Base-by-base conservation (phyloP, 2,113 vertebrate genomes). In the Falcunculus frontatus region DNA sequence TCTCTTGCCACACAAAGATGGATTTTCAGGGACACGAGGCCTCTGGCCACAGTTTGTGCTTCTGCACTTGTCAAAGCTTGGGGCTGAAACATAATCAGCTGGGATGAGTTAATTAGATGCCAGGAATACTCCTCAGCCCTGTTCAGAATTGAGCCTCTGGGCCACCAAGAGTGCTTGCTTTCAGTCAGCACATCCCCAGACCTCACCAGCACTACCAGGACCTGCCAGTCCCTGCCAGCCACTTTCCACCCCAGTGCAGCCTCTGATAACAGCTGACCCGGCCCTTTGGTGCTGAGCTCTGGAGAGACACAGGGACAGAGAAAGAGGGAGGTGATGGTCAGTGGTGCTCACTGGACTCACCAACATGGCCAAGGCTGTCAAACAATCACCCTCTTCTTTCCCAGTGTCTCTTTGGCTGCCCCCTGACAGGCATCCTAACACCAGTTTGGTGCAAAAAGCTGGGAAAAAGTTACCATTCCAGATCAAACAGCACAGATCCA, bases 241-340 rank as follows among this genome's bases (percentile, higher is more conserved):
- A 0, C n/a, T 64, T 60, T 52, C 27, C 26, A 83, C 17, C 23
- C 56, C 39, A 37, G 6, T 32, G 7, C 1, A 1, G 19, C 13
- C 27, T 37, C 9, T 32, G 49, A 7, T 16, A 46, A n/a, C 52
- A 52, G 56, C 47, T 74, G 64, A 62, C 47, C 35, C 22, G 25
- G 11, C 17, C 67, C 26, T 14, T 42, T 6, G 0, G 9, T 52
- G 78, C 65, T 56, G 64, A 50, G 59, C 30, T 63, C 42, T 33
- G 44, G 33, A 59, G 52, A 87, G 30, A 49, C 42, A 30, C 0
- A 0, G 26, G 32, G 21, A 29, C 32, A 75, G 70, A 63, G 0
- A 2, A 32, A 47, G 21, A 17, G 20, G 35, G 23, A 65, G n/a
- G 26, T 42, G 47, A 75, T 26, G 32, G 33, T 74, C 64, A 53